Evolutionary conservation across 2,113 vertebrate genomes (phyloP).

Genomic region (Aphyosemion australe): DNA sequence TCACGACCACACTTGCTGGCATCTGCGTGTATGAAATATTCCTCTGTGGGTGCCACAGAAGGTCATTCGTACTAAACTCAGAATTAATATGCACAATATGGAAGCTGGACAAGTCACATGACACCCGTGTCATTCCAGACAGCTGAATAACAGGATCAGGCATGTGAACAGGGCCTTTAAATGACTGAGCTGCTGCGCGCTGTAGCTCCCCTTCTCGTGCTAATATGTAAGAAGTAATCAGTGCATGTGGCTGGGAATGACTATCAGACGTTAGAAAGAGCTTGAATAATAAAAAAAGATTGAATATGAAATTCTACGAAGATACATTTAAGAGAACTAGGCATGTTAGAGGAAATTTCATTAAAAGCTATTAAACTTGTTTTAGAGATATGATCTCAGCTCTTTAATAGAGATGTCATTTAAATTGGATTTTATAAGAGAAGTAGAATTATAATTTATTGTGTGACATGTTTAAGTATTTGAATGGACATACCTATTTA

Average conservation of each 20-base stretch:
- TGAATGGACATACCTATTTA: conserved; percentile 27
- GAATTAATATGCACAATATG: neutral
- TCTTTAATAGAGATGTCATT: conserved; percentile 40
- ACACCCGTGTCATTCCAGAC: neutral
- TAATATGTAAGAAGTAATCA: neutral
- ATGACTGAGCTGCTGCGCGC: neutral
- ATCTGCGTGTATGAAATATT: neutral
- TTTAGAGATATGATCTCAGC: conserved; percentile 6
- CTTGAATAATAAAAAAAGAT: conserved; percentile 1
- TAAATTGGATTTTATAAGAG: conserved; percentile 31
- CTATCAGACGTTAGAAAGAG: neutral
- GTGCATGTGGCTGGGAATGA: neutral
- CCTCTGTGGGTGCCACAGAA: conserved; percentile 1
- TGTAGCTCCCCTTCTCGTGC: neutral
- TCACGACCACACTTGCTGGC: neutral
- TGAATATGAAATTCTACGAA: conserved; percentile 18
- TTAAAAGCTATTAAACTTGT: conserved; percentile 35
- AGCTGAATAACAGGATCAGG: conserved; percentile 1
- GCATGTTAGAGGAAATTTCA: neutral
- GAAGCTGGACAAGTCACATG: neutral
- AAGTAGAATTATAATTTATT: conserved; percentile 25
- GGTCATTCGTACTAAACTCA: neutral
- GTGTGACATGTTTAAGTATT: conserved; percentile 14
- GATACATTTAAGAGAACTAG: conserved; percentile 5
- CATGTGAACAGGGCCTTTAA: conserved; percentile 1